These are phyloP conservation scores for Solenodon paradoxus DNA, from an alignment of 2,113 vertebrate species.

Conservation along the genomic window DNA sequence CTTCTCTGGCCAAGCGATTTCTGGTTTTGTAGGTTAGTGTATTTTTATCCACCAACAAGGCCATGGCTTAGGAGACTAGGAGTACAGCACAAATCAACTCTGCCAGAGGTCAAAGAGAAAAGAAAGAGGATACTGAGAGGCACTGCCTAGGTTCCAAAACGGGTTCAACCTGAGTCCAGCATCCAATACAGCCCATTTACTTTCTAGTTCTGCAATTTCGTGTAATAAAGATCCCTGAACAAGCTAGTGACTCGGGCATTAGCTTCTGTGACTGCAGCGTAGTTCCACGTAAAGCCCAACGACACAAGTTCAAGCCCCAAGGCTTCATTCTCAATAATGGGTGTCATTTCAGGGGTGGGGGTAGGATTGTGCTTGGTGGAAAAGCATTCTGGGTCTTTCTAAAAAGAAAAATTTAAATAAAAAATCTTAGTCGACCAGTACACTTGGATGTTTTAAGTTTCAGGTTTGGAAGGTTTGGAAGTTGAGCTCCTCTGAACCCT, in stretches of 20 bases:
- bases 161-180: background rate
- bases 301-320: too few species aligned
- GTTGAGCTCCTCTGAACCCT: background rate
- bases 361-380: background rate
- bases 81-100: background rate
- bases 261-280: too few species aligned
- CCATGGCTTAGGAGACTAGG: background rate
- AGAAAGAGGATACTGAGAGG: background rate
- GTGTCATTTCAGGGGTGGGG: background rate
- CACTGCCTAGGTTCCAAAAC: background rate
- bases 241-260: too few species aligned
- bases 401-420: background rate
- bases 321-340: background rate
- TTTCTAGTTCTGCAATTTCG: too few species aligned
- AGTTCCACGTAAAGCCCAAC: too few species aligned
- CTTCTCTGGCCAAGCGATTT: background rate
- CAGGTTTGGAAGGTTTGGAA: background rate
- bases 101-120: background rate
- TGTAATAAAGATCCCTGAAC: too few species aligned
- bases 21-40: background rate
- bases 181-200: background rate
- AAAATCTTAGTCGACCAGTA: background rate
- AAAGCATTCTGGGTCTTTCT: background rate
- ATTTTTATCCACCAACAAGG: background rate
- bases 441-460: background rate